Evolutionary conservation across 2,888 invertebrate species (phyloP).

Genomic region (Eristalis pertinax): DNA sequence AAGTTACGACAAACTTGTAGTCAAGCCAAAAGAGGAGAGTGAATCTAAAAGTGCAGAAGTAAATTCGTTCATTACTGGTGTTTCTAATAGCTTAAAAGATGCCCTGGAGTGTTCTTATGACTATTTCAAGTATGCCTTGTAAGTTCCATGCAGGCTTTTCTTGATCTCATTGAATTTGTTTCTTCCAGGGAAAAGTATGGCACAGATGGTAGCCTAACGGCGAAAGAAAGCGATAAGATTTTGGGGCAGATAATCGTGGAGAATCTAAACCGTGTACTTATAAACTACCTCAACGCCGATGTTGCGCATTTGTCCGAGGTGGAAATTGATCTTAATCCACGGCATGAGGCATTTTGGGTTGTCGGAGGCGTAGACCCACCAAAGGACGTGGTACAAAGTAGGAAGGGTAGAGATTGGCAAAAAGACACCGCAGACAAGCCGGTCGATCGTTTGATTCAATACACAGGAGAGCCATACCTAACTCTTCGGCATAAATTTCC

Average conservation of each 20-base stretch:
- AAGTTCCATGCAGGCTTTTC: not conserved
- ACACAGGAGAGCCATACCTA: constrained; percentile 85
- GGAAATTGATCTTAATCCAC: constrained; percentile 89
- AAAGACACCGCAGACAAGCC: constrained; percentile 83
- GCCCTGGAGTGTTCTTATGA: constrained; percentile 76
- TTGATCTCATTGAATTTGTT: not conserved
- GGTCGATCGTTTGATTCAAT: constrained; percentile 87
- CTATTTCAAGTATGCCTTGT: constrained; percentile 74
- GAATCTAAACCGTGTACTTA: constrained; percentile 87
- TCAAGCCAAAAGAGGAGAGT: not conserved
- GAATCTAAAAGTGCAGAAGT: constrained; percentile 32
- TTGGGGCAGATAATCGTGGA: constrained; percentile 82
- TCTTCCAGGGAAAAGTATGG: constrained; percentile 42
- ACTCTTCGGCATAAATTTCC: constrained; percentile 88
- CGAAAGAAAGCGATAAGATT: constrained; percentile 74
- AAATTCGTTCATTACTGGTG: constrained; percentile 72
- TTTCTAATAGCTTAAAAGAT: constrained; percentile 77
- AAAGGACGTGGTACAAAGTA: constrained; percentile 80
- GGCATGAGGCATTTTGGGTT: constrained; percentile 93
- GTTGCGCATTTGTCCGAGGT: constrained; percentile 84
- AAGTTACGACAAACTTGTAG: constrained; percentile 79
- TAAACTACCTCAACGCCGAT: constrained; percentile 84
- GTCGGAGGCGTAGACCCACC: constrained; percentile 88
- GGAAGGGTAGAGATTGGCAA: constrained; percentile 80
- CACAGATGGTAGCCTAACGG: constrained; percentile 57